These are phyloP conservation scores for Clarias gariepinus DNA, from an alignment of 2,113 vertebrate species.

Conservation along the genomic window DNA sequence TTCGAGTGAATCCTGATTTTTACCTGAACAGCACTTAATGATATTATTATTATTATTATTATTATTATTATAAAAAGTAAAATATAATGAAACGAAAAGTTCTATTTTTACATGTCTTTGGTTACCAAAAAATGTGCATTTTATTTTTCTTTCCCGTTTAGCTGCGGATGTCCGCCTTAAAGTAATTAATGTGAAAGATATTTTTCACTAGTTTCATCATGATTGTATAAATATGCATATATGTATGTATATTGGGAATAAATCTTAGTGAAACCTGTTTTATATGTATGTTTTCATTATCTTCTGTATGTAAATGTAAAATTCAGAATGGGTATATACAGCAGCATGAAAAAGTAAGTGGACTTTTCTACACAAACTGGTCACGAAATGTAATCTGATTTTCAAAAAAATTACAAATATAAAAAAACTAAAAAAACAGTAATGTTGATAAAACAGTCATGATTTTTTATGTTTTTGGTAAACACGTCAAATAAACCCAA, in stretches of 20 bases:
- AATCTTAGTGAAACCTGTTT: constrained; percentile 25
- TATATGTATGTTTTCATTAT: neutral
- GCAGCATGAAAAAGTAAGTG: too few species aligned
- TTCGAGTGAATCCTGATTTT: constrained; percentile 28
- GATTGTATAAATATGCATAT: constrained; percentile 13
- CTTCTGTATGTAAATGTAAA: neutral
- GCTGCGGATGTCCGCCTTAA: constrained; percentile 45
- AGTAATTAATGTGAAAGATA: constrained; percentile 9
- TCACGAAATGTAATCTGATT: too few species aligned
- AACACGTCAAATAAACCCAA: too few species aligned
- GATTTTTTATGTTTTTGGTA: too few species aligned
- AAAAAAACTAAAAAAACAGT: too few species aligned
- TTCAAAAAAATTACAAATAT: too few species aligned
- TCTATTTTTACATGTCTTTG: constrained; percentile 37
- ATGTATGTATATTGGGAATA: constrained; percentile 48
- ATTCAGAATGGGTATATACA: neutral
- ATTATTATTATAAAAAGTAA: constrained; percentile 19
- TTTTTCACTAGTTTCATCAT: constrained; percentile 43
- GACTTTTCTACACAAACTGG: too few species aligned
- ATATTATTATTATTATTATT: neutral
- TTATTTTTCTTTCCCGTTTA: constrained; percentile 26
- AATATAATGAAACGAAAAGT: constrained; percentile 21
- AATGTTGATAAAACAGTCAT: too few species aligned
- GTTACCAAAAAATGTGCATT: constrained; percentile 42
- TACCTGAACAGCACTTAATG: constrained; percentile 27